phyloP scores from a whole-genome alignment of 2,113 vertebrate species.

The Patagioenas fasciata region DNA sequence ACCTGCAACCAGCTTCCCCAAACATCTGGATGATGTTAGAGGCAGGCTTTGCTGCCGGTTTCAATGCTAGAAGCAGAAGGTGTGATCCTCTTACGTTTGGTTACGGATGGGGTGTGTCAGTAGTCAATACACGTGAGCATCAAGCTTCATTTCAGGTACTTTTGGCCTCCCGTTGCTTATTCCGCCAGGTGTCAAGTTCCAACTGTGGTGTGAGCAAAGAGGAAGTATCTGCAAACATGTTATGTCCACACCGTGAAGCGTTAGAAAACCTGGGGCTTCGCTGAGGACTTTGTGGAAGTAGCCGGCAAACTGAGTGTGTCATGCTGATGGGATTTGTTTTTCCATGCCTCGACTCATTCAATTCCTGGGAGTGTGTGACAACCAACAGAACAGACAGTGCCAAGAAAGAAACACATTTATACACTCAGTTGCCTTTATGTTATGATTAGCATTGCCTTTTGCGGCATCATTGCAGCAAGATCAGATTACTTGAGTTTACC shows the following conservation, averaged over 20 bases:
- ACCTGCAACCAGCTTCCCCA: not conserved
- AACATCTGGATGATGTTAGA: not conserved
- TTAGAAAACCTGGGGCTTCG: not conserved
- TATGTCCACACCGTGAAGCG: not conserved
- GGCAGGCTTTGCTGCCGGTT: not conserved
- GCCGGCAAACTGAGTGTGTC: not conserved
- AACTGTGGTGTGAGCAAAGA: not conserved
- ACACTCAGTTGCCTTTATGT: not conserved
- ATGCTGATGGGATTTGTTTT: not conserved
- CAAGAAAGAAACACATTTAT: conserved; percentile 12
- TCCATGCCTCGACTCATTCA: not conserved
- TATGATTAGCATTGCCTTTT: not conserved
- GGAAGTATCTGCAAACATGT: not conserved
- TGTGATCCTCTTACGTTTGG: not conserved
- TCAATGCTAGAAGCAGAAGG: not conserved
- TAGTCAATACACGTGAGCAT: not conserved
- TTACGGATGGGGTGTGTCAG: not conserved
- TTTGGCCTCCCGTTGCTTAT: not conserved
- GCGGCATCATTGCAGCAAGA: not conserved
- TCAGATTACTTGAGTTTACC: conserved; percentile 13
- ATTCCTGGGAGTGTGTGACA: not conserved
- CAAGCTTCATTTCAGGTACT: not conserved
- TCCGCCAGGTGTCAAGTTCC: not conserved
- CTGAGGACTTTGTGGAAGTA: not conserved
- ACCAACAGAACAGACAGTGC: not conserved